phyloP scores from a whole-genome alignment of 2,888 invertebrate species.

The Catonia carolina region DNA sequence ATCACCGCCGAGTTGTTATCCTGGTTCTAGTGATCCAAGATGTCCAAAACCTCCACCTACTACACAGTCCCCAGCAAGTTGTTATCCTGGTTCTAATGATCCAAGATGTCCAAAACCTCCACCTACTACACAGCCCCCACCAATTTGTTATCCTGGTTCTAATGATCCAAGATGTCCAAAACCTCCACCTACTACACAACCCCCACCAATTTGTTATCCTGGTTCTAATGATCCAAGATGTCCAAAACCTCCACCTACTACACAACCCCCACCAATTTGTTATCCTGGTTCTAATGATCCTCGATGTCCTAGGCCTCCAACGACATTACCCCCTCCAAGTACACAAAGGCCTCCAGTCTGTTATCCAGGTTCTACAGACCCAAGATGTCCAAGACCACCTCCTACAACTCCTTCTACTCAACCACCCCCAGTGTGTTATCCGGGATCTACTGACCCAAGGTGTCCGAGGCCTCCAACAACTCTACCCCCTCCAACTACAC shows the following conservation, averaged over 20 bases:
- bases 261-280: constrained; percentile 37
- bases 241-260: constrained; percentile 33
- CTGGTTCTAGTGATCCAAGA: constrained; percentile 29
- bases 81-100: constrained; percentile 40
- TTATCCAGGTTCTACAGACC: constrained; percentile 37
- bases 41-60: constrained; percentile 23
- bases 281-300: constrained; percentile 42
- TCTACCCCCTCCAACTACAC: constrained; percentile 11
- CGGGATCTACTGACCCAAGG: constrained; percentile 28
- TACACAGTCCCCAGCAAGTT: constrained; percentile 28
- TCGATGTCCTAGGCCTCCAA: constrained; percentile 39
- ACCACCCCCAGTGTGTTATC: constrained; percentile 34
- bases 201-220: constrained; percentile 35
- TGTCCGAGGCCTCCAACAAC: constrained; percentile 18
- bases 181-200: constrained; percentile 24
- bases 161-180: constrained; percentile 37
- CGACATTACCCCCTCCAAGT: constrained; percentile 37
- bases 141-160: constrained; percentile 36
- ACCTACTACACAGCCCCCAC: constrained; percentile 27
- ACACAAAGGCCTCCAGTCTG: constrained; percentile 35
- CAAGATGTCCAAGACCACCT: constrained; percentile 38
- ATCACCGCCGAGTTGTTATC: constrained; percentile 30
- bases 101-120: constrained; percentile 36
- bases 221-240: constrained; percentile 37
- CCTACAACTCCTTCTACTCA: constrained; percentile 28